These are phyloP conservation scores for Clarias platycephalus DNA, from an alignment of 2,797 vertebrate species.

Conservation along the genomic window DNA sequence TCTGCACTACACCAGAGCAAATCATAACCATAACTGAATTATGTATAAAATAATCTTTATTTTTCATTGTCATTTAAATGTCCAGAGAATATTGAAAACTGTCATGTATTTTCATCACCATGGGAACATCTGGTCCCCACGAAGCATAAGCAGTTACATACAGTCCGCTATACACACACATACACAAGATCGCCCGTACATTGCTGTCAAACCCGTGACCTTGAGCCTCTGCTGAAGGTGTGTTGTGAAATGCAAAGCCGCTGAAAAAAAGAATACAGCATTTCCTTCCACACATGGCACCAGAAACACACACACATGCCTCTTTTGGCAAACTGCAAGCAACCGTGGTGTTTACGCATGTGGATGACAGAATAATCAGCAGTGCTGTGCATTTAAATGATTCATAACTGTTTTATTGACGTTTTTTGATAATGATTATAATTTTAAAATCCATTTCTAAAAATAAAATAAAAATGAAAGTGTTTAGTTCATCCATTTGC, in stretches of 20 bases:
- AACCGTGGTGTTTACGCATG: neutral
- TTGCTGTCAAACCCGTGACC: slow-evolving; percentile 47
- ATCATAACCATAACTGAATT: neutral
- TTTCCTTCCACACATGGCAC: slow-evolving; percentile 14
- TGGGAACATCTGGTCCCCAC: neutral
- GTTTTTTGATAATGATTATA: neutral
- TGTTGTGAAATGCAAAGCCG: slow-evolving; percentile 38
- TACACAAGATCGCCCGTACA: neutral
- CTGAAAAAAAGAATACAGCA: slow-evolving; percentile 22
- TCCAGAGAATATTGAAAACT: neutral
- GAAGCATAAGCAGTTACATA: neutral
- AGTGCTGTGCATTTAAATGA: neutral
- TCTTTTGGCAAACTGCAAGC: neutral
- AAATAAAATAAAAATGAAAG: neutral
- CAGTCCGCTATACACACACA: neutral
- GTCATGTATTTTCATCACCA: neutral
- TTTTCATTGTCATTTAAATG: neutral
- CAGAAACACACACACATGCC: slow-evolving; percentile 1
- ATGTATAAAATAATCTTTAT: neutral
- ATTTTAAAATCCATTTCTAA: neutral
- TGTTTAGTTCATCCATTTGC: neutral
- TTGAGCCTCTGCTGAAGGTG: slow-evolving; percentile 46
- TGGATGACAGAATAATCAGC: slow-evolving; percentile 14
- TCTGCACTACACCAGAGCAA: neutral
- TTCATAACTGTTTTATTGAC: neutral